Conservation (phyloP, 2,113 vertebrate species). For the Eptesicus fuscus region DNA sequence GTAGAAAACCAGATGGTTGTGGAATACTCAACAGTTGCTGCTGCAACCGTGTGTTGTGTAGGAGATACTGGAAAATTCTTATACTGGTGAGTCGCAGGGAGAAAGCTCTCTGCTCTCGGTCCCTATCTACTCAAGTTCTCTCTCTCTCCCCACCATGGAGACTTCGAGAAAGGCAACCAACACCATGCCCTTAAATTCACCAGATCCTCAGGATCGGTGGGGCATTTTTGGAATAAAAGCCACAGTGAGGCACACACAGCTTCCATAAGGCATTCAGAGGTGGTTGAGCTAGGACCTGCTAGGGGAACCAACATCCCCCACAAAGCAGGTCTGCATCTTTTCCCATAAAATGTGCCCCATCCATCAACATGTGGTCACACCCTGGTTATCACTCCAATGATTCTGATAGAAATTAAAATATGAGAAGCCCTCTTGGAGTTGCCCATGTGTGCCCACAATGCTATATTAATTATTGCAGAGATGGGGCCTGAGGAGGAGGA, state of each 20-base stretch:
- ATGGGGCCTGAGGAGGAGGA: background rate
- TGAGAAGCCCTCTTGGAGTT: background rate
- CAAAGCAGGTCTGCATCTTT: background rate
- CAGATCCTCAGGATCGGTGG: too few relatives aligned
- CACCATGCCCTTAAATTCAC: background rate
- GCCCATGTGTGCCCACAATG: background rate
- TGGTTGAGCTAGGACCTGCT: background rate
- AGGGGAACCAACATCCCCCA: background rate
- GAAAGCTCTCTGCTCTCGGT: too few relatives aligned
- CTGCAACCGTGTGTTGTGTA: too few relatives aligned
- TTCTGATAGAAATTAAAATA: background rate
- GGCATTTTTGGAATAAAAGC: background rate
- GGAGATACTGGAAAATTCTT: background rate
- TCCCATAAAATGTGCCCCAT: background rate
- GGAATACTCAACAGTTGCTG: background rate
- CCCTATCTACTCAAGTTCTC: background rate
- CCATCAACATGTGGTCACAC: background rate
- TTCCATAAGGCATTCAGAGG: background rate
- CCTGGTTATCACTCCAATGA: too few relatives aligned
- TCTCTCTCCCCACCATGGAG: background rate
- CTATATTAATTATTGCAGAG: background rate
- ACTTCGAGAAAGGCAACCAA: background rate
- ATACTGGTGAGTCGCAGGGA: too few relatives aligned
- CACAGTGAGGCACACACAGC: background rate
- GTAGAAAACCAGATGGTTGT: background rate